A percentile compares a stretch with the other conserved stretches of the same genome.
phyloP scores from a whole-genome alignment of 1,140 invertebrate genomes.

The Phocides pigmalion region DNA sequence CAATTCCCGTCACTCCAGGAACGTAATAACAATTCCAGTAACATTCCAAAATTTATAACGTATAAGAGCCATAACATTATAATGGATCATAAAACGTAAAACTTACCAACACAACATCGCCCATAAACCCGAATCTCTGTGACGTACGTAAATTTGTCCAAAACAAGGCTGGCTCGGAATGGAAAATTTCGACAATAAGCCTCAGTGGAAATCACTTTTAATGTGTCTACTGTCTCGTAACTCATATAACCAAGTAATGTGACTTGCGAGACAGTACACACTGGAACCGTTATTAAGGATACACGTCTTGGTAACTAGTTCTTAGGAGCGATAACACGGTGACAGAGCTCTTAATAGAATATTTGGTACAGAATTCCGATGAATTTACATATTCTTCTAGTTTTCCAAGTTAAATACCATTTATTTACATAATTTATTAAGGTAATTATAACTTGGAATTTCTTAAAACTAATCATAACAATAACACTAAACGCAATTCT shows the following conservation, averaged over 20 bases:
- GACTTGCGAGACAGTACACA: too few species aligned
- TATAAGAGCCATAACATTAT: slow-evolving; percentile 1
- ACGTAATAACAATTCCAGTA: background rate
- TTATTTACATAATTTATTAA: too few species aligned
- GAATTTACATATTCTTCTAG: too few species aligned
- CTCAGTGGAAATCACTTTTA: slow-evolving; percentile 24
- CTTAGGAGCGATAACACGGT: too few species aligned
- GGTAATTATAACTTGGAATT: too few species aligned
- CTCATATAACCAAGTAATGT: too few species aligned
- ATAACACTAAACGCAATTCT: too few species aligned
- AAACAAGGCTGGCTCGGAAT: background rate
- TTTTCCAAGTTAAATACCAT: too few species aligned
- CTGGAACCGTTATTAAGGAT: background rate
- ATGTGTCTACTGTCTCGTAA: background rate
- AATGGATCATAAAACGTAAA: slow-evolving; percentile 20
- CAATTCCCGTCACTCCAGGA: background rate
- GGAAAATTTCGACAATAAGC: slow-evolving; percentile 13
- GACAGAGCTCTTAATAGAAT: too few species aligned
- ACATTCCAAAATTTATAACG: slow-evolving; percentile 1
- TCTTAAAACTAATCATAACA: too few species aligned
- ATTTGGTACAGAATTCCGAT: too few species aligned
- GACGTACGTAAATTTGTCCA: slow-evolving; percentile 4
- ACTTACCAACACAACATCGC: slow-evolving; percentile 5
- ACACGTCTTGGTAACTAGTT: background rate
- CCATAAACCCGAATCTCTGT: slow-evolving; percentile 9